These are phyloP conservation scores for Bactericera cockerelli DNA, from an alignment of 1,140 invertebrate genomes.

Conservation along the genomic window DNA sequence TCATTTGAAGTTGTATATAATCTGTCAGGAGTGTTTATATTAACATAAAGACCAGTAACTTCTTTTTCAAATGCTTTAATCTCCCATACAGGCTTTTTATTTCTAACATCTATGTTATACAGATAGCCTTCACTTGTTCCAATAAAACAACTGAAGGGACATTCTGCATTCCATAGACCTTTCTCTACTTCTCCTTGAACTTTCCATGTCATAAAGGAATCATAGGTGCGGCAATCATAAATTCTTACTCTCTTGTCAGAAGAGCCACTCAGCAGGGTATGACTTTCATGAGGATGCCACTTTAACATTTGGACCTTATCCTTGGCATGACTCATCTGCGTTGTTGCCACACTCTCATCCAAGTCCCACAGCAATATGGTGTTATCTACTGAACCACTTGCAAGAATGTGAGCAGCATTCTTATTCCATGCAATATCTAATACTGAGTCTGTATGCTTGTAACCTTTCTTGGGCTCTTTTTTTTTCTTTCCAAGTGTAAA, in stretches of 20 bases:
- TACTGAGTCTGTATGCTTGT: slow-evolving; percentile 79
- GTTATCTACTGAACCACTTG: slow-evolving; percentile 80
- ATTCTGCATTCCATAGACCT: slow-evolving; percentile 65
- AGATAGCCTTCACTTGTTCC: slow-evolving; percentile 65
- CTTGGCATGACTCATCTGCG: slow-evolving; percentile 52
- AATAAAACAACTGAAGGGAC: slow-evolving; percentile 54
- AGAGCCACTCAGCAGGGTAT: slow-evolving; percentile 62
- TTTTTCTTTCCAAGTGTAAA: slow-evolving; percentile 62
- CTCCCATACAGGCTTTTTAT: slow-evolving; percentile 54
- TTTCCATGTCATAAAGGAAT: slow-evolving; percentile 48
- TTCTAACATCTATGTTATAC: slow-evolving; percentile 60
- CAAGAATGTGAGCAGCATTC: slow-evolving; percentile 61
- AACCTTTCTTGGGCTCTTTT: slow-evolving; percentile 32
- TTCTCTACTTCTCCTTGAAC: slow-evolving; percentile 70
- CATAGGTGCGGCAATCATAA: slow-evolving; percentile 55
- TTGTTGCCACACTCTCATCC: slow-evolving; percentile 52
- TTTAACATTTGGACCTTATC: slow-evolving; percentile 72
- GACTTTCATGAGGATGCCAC: slow-evolving; percentile 72
- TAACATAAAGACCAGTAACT: slow-evolving; percentile 44
- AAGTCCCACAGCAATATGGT: slow-evolving; percentile 89
- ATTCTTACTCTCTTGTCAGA: slow-evolving; percentile 48
- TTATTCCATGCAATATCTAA: slow-evolving; percentile 82
- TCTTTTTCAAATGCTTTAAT: slow-evolving; percentile 62
- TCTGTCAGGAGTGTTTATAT: slow-evolving; percentile 24
- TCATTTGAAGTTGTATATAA: slow-evolving; percentile 57